phyloP scores from a whole-genome alignment of 1,140 invertebrate species.

The Drosophila neocordata region DNA sequence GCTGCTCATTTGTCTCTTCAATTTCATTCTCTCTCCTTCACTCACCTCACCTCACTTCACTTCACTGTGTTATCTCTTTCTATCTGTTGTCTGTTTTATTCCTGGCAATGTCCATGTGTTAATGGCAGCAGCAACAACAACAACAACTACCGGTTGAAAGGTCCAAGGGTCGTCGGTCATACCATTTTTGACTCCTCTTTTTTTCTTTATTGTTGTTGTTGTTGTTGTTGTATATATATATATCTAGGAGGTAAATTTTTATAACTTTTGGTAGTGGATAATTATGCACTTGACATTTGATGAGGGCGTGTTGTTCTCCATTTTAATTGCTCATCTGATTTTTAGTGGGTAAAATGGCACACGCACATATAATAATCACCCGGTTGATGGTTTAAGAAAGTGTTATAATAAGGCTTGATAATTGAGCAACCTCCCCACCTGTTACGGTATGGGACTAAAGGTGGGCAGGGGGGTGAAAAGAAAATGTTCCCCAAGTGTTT shows the following conservation, averaged over 20 bases:
- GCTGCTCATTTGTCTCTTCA: conserved; percentile 41
- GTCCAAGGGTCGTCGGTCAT: conserved; percentile 17
- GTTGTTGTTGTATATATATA: conserved; percentile 28
- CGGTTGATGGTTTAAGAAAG: conserved; percentile 1
- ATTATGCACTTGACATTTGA: conserved; percentile 78
- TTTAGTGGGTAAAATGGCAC: conserved; percentile 7
- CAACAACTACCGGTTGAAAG: conserved; percentile 6
- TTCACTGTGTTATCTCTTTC: conserved; percentile 19
- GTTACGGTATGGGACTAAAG: no score
- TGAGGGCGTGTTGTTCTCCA: conserved; percentile 40
- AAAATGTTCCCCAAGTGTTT: no score
- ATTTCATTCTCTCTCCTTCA: not conserved
- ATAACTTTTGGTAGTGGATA: conserved; percentile 56
- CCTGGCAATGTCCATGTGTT: conserved; percentile 11
- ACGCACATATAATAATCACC: conserved; percentile 9
- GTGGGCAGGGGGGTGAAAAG: no score
- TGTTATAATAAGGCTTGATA: conserved; percentile 3
- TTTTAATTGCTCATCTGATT: conserved; percentile 17
- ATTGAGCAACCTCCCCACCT: not conserved
- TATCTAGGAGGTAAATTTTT: conserved; percentile 22
- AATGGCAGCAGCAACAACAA: not conserved
- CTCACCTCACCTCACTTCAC: not conserved
- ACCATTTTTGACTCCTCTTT: conserved; percentile 32
- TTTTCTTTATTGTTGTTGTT: not conserved
- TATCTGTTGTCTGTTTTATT: conserved; percentile 28